These are phyloP conservation scores for Tenualosa thibaudeaui DNA, from an alignment of 2,797 vertebrate species.

Conservation along the genomic window DNA sequence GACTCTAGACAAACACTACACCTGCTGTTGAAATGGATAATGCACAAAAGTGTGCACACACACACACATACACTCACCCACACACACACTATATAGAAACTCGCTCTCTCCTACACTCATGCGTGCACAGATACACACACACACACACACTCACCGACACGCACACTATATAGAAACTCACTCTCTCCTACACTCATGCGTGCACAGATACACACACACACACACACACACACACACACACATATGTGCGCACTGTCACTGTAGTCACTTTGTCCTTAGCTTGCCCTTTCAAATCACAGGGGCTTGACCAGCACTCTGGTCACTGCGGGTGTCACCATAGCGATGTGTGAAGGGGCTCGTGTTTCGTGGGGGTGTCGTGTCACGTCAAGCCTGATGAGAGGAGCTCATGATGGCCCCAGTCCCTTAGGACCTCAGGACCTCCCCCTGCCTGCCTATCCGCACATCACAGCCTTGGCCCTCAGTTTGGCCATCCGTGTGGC, in stretches of 20 bases:
- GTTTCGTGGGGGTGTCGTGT: not conserved
- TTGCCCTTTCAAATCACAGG: slow-evolving; percentile 37
- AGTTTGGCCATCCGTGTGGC: not conserved
- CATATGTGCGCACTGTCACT: slow-evolving; percentile 28
- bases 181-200: not conserved
- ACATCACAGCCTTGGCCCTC: not conserved
- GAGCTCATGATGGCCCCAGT: not conserved
- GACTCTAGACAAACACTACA: slow-evolving; percentile 1
- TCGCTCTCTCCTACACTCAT: not conserved
- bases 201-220: not conserved
- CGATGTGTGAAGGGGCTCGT: not conserved
- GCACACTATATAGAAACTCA: too few relatives aligned
- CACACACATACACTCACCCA: not conserved
- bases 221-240: slow-evolving; percentile 3
- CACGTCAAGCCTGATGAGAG: not conserved
- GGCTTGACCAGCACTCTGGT: slow-evolving; percentile 33
- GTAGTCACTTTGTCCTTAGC: slow-evolving; percentile 36
- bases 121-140: not conserved
- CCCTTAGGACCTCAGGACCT: not conserved
- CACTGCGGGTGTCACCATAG: slow-evolving; percentile 16
- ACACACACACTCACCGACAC: not conserved
- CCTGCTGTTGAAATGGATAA: too few relatives aligned
- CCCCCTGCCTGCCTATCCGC: not conserved
- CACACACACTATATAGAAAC: too few relatives aligned
- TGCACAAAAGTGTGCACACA: not conserved